phyloP scores from a whole-genome alignment of 2,113 vertebrate species.

The Phainopepla nitens region DNA sequence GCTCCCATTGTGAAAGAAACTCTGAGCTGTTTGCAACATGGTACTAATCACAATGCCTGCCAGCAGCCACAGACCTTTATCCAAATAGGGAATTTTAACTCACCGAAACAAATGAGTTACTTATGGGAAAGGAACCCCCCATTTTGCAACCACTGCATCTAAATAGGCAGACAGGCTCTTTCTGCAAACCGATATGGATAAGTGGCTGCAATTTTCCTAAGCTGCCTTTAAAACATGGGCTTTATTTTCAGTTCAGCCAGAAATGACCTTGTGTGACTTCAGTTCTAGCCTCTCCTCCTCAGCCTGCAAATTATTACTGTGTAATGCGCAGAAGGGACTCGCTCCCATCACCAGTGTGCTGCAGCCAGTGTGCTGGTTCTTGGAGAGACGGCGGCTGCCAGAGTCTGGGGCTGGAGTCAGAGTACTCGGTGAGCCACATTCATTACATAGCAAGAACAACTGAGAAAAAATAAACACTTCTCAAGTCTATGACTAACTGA shows the following conservation, averaged over 20 bases:
- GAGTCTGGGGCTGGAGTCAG: background rate
- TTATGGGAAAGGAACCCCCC: background rate
- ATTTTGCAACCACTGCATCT: background rate
- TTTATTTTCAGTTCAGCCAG: conserved; percentile 9
- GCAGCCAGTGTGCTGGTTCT: background rate
- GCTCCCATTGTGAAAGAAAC: background rate
- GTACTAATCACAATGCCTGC: background rate
- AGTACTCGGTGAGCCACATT: background rate
- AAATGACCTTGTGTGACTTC: conserved; percentile 30
- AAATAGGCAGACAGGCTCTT: background rate
- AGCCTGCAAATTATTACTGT: background rate
- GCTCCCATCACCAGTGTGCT: background rate
- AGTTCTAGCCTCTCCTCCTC: background rate
- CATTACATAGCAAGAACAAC: conserved; percentile 19
- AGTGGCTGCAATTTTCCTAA: conserved; percentile 18
- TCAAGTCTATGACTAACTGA: conserved; percentile 5
- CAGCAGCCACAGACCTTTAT: background rate
- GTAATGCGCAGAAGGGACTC: background rate
- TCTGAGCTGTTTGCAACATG: background rate
- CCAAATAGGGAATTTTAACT: background rate
- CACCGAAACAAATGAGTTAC: conserved; percentile 17
- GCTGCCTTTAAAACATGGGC: background rate
- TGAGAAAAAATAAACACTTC: conserved; percentile 59
- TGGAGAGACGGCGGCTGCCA: background rate
- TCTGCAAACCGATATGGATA: conserved; percentile 27